Evolutionary conservation across 2,113 vertebrate species (phyloP).

Genomic region (Elachura formosa): DNA sequence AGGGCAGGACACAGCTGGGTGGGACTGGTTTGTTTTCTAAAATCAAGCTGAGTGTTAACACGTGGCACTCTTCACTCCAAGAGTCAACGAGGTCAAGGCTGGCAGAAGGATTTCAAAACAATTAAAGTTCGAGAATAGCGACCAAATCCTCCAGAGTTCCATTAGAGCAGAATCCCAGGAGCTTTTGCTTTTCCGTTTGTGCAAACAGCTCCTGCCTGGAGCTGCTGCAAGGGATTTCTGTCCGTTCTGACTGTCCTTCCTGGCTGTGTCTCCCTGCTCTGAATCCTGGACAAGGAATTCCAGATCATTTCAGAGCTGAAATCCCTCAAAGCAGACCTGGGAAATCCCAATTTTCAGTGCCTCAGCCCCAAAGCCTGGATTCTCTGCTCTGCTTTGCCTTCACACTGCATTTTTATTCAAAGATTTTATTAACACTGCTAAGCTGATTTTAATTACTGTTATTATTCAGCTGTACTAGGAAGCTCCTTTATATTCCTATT

Average conservation of each 20-base stretch:
- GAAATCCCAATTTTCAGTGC: not conserved
- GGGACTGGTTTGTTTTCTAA: not conserved
- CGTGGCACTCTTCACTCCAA: not conserved
- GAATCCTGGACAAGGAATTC: not conserved
- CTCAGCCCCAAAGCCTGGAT: not conserved
- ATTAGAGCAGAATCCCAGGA: not conserved
- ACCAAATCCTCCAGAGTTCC: not conserved
- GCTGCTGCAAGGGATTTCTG: not conserved
- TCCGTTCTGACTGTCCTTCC: not conserved
- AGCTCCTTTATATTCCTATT: not conserved
- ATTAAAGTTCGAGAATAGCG: not conserved
- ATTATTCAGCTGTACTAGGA: not conserved
- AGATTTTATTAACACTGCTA: not conserved
- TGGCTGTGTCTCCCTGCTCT: fast-evolving
- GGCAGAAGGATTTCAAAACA: not conserved
- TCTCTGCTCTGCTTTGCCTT: not conserved
- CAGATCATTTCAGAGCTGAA: not conserved
- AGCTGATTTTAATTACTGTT: conserved; percentile 6
- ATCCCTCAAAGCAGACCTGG: not conserved
- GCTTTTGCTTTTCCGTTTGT: not conserved
- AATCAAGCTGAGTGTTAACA: not conserved
- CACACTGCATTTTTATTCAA: not conserved
- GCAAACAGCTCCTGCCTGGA: not conserved
- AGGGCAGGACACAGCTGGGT: not conserved
- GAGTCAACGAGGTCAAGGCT: not conserved